These are phyloP conservation scores for Acrocephalus scirpaceus DNA, from an alignment of 2,797 vertebrate genomes.

Conservation along the genomic window DNA sequence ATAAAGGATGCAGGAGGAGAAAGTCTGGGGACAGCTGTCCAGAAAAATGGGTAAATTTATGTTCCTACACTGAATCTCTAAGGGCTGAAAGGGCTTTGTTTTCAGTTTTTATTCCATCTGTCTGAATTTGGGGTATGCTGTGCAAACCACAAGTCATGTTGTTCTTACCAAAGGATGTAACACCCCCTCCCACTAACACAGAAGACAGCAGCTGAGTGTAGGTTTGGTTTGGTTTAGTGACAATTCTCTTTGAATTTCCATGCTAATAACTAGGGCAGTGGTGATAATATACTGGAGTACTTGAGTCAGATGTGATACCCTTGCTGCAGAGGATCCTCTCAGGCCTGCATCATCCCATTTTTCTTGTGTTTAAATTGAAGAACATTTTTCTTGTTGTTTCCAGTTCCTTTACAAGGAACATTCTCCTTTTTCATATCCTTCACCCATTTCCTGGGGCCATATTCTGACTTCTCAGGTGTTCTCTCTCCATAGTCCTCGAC, in stretches of 20 bases:
- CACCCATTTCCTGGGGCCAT: background rate
- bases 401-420: background rate
- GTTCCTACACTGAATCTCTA: background rate
- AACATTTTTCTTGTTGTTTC: background rate
- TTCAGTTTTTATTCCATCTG: background rate
- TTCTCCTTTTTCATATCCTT: background rate
- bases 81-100: background rate
- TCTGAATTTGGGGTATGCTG: background rate
- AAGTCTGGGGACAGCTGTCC: background rate
- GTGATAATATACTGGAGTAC: background rate
- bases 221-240: background rate
- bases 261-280: background rate
- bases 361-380: background rate
- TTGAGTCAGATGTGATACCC: background rate
- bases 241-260: background rate
- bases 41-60: background rate
- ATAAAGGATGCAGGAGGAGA: background rate
- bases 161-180: background rate
- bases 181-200: background rate
- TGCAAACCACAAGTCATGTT: background rate
- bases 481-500: background rate
- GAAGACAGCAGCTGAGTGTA: background rate
- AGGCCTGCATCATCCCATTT: background rate
- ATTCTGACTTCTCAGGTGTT: background rate
- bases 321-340: background rate